Conservation (phyloP, 1,140 invertebrate species). For the Pomacea maculata region DNA sequence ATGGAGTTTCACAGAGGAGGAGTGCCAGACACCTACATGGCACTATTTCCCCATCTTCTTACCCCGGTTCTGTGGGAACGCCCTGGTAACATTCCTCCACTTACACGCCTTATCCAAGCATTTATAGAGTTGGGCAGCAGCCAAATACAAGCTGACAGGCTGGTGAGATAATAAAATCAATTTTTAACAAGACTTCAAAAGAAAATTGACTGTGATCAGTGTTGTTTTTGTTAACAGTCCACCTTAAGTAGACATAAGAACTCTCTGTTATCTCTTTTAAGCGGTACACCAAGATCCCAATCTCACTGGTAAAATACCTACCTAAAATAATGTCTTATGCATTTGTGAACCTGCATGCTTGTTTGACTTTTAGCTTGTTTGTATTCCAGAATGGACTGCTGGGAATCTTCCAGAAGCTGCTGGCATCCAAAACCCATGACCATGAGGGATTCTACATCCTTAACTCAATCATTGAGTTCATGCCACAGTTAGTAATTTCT, state of each 20-base stretch:
- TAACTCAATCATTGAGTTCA: conserved; percentile 82
- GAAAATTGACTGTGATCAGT: neutral
- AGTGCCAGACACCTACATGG: conserved; percentile 86
- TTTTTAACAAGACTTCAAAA: neutral
- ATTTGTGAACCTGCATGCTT: too few species aligned
- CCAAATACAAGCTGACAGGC: conserved; percentile 73
- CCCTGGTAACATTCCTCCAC: conserved; percentile 88
- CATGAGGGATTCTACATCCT: conserved; percentile 95
- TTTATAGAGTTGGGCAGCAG: conserved; percentile 80
- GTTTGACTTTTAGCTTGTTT: neutral
- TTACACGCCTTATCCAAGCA: conserved; percentile 87
- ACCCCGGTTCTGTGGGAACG: conserved; percentile 91
- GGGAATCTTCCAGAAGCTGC: conserved; percentile 95
- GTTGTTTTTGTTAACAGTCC: neutral
- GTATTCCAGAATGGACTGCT: conserved; percentile 80
- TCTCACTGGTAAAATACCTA: neutral
- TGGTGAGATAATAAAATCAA: conserved; percentile 60
- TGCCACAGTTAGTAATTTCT: conserved; percentile 73
- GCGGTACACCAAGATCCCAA: neutral
- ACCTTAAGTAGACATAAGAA: neutral
- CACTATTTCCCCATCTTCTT: conserved; percentile 87
- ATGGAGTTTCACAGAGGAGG: conserved; percentile 79
- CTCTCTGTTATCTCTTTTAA: neutral
- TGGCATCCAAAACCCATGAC: conserved; percentile 94
- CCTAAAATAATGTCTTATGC: too few species aligned